Conservation (phyloP, 2,888 invertebrate genomes). For the Drosophila percnosoma region DNA sequence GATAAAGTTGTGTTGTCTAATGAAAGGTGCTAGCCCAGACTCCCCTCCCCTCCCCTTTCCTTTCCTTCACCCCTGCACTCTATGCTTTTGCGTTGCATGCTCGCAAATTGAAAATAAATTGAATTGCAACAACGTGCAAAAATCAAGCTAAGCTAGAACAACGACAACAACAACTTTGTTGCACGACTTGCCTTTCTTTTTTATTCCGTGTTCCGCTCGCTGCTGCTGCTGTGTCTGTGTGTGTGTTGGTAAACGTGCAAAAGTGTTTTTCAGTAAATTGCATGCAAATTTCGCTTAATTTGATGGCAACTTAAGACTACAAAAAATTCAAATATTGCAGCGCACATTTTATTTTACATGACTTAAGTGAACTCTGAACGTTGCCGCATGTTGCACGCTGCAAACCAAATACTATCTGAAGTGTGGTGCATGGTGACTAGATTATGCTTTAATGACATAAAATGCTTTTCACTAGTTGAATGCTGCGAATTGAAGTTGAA, state of each 20-base stretch:
- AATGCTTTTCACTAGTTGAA: conserved; percentile 42
- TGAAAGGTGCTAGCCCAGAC: conserved; percentile 57
- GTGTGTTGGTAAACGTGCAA: conserved; percentile 42
- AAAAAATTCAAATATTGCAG: conserved; percentile 16
- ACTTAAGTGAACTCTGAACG: conserved; percentile 3
- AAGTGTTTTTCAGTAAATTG: conserved; percentile 63
- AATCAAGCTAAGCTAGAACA: conserved; percentile 45
- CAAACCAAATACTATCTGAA: conserved; percentile 6
- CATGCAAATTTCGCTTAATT: conserved; percentile 69
- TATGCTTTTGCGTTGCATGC: conserved; percentile 54
- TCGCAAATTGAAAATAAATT: conserved; percentile 77
- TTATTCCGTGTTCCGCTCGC: conserved; percentile 8
- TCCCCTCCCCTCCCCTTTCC: not conserved
- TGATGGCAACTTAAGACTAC: conserved; percentile 34
- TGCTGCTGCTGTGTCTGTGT: conserved; percentile 6
- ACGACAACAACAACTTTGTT: conserved; percentile 34
- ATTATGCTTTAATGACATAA: conserved; percentile 11
- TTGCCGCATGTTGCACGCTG: conserved; percentile 23
- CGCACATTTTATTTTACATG: conserved; percentile 19
- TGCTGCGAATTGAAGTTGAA: conserved; percentile 11
- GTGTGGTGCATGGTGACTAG: not conserved
- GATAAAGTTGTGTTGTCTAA: conserved; percentile 68
- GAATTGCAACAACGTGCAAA: conserved; percentile 74
- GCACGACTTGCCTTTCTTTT: conserved; percentile 3
- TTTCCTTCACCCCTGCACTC: not conserved